phyloP scores from a whole-genome alignment of 2,797 vertebrate species.

The Pseudocheirus occidentalis region DNA sequence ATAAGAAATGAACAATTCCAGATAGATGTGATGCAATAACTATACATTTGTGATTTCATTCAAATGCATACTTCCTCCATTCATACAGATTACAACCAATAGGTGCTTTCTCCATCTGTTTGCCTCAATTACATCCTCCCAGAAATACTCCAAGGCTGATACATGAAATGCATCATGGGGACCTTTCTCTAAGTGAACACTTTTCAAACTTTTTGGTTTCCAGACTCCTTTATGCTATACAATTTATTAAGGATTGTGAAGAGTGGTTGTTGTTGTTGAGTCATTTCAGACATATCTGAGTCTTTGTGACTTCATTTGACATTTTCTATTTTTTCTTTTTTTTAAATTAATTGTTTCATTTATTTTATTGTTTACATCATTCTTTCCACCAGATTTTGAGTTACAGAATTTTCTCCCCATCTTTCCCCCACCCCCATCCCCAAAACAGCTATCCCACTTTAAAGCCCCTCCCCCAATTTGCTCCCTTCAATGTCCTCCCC shows the following conservation, averaged over 20 bases:
- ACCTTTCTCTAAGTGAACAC: background rate
- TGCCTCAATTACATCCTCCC: background rate
- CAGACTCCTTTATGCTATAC: background rate
- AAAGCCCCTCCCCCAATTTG: too few relatives aligned
- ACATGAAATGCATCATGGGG: background rate
- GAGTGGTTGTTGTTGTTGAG: background rate
- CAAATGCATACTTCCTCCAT: background rate
- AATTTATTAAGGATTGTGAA: background rate
- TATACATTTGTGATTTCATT: background rate
- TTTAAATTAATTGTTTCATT: too few relatives aligned
- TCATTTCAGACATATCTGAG: too few relatives aligned
- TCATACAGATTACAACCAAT: background rate
- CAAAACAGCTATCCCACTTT: too few relatives aligned
- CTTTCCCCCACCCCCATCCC: too few relatives aligned
- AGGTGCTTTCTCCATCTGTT: background rate
- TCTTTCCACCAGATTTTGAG: too few relatives aligned
- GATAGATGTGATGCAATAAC: background rate
- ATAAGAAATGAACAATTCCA: background rate
- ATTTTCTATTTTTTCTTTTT: too few relatives aligned
- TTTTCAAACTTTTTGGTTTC: background rate
- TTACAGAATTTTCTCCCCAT: too few relatives aligned
- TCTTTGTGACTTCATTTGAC: too few relatives aligned
- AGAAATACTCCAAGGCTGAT: background rate
- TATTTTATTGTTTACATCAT: too few relatives aligned
- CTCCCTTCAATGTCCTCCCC: too few relatives aligned